Evolutionary conservation across 2,888 invertebrate genomes (phyloP), one percentile per base, ranked within the genome.

Genomic region (Perdita meconis): DNA sequence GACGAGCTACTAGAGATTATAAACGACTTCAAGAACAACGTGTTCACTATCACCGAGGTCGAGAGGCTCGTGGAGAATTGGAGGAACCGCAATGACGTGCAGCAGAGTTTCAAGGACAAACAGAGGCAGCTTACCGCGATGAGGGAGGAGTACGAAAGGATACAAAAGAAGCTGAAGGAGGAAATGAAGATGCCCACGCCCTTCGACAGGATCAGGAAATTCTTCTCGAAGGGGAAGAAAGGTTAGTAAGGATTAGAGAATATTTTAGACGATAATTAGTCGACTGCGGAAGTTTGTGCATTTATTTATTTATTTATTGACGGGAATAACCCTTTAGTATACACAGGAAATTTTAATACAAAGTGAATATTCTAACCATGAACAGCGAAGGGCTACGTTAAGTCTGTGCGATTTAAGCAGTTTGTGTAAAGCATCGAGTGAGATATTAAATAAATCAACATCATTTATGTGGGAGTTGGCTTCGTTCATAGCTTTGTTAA

Each of bases 11-110:
- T 96, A 2, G 97, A 97, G 93, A 97, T 97, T 61, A 96, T 97
- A 90, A 96, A 96, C 88, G 97, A 97, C 88, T 97, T 97, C 88
- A 97, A 97, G 91, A 97, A 97, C 88, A 97, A 97, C 89, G 97
- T 97, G 2, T 96, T 97, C 83, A 96, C 96, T 0, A 96, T 97
- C 88, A 94, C 95, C 0, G 97, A 97, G 93, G 96, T 97, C 0
- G 97, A 97, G 91, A 95, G 96, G 84, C 93, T 97, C 61, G 97
- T 97, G 0, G 96, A 96, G 91, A 96, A 96, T 88, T 97, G 97
- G 97, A 95, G 95, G 88, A 97, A 96, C 86, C 94, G 97, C 69
- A 97, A 97, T 86, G 97, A 97, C 90, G 97, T 97, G 0, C 96
- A 97, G 86, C 96, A 96, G 87, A 97, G 97, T 1, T 94, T 97